These are phyloP conservation scores for Ammodytes dubius DNA, from an alignment of 2,113 vertebrate genomes.

Conservation along the genomic window DNA sequence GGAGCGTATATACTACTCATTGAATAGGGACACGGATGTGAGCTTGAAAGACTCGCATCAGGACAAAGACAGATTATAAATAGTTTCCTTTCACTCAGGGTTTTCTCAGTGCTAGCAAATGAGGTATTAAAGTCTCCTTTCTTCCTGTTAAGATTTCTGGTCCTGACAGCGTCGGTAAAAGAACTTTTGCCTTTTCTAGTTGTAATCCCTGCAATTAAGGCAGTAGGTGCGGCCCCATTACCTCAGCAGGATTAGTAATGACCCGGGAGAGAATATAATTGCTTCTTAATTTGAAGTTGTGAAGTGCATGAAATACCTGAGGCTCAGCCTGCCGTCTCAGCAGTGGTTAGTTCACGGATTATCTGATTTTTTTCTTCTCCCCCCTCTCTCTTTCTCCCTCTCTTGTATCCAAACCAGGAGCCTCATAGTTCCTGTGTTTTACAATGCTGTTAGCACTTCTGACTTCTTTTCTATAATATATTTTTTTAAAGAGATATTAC, in stretches of 20 bases:
- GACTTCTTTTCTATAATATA: background rate
- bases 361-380: conserved; percentile 4
- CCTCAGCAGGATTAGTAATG: conserved; percentile 75
- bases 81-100: conserved; percentile 42
- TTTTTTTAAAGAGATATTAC: conserved; percentile 13
- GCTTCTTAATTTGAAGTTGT: conserved; percentile 80
- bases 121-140: conserved; percentile 62
- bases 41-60: conserved; percentile 22
- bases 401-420: conserved; percentile 9
- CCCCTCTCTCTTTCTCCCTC: too few species aligned
- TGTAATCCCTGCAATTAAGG: conserved; percentile 80
- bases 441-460: conserved; percentile 22
- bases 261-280: conserved; percentile 78
- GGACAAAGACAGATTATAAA: conserved; percentile 32
- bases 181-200: conserved; percentile 57
- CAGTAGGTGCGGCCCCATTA: conserved; percentile 75
- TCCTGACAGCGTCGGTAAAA: conserved; percentile 59
- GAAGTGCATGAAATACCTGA: conserved; percentile 75
- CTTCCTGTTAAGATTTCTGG: conserved; percentile 60
- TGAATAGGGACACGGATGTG: background rate
- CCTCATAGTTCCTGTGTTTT: conserved; percentile 30
- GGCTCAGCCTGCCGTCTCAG: conserved; percentile 67
- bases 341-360: conserved; percentile 63
- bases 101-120: conserved; percentile 53
- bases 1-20: background rate